Evolutionary conservation across 2,888 invertebrate genomes (phyloP), one percentile per base, ranked within the genome.

Genomic region (Macropis europaea): DNA sequence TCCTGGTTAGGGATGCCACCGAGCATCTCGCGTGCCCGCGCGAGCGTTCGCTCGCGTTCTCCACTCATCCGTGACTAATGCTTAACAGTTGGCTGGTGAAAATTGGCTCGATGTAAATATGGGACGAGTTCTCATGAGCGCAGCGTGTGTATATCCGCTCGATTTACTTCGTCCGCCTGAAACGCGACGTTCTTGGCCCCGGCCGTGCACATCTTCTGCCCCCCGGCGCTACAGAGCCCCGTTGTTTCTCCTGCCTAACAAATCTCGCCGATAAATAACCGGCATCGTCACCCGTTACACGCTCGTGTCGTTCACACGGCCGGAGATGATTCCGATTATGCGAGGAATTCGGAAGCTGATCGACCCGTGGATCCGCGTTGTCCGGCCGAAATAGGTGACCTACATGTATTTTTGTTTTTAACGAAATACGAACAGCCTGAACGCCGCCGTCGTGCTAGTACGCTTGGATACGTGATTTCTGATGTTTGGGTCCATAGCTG

Each of bases 61-160:
- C n/a, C 57, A 26, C 73, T 66, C 57, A 60, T 45, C 54, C 47
- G 53, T 78, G 66, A 79, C 66, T 77, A 79, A 80, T 77, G 69
- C 36, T 53, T 61, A 50, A 50, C 59, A 77, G 54, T 79, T 73
- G 78, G 56, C 66, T 56, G 62, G 66, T 59, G 70, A 77, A 80
- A 79, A 80, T 80, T 77, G 67, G 67, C 70, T 71, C 78, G 75
- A 77, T 73, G 70, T 62, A 77, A 79, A 80, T 78, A 77, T 64
- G 80, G 74, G 67, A 80, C 69, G 70, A 68, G 72, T 67, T 78
- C 64, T 69, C 66, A 42, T 43, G 40, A 45, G 59, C 28, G n/a
- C 22, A 28, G 22, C 48, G 24, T 6, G 74, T 62, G 62, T 53
- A 59, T 68, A 43, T 74, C 53, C 74, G 68, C 74, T 75, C 75